Evolutionary conservation across 2,888 invertebrate species (phyloP).

Genomic region (Rhingia rostrata): DNA sequence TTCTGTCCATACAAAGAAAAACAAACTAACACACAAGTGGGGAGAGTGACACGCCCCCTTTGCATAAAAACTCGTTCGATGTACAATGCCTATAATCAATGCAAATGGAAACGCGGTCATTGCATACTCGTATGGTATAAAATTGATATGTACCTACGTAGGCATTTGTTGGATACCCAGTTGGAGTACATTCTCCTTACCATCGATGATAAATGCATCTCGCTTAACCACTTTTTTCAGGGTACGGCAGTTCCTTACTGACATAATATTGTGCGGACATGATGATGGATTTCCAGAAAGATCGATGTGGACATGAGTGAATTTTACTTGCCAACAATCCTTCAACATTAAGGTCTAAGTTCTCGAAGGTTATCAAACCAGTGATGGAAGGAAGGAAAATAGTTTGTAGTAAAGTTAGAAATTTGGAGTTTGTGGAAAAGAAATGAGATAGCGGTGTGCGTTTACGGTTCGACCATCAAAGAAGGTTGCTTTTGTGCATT

Average conservation of each 20-base stretch:
- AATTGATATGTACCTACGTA: background rate
- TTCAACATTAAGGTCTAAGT: too few relatives aligned
- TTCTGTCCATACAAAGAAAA: too few relatives aligned
- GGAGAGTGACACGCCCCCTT: background rate
- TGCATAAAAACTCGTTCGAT: background rate
- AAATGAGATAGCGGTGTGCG: too few relatives aligned
- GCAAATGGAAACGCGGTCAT: background rate
- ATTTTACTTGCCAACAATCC: background rate
- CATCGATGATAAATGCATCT: background rate
- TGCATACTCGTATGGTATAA: background rate
- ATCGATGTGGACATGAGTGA: background rate
- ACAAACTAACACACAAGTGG: too few relatives aligned
- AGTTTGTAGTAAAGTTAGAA: too few relatives aligned
- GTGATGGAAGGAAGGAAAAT: too few relatives aligned
- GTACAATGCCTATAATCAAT: background rate
- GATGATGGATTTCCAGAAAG: constrained; percentile 1
- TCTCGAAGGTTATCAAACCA: too few relatives aligned
- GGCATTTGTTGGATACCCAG: too few relatives aligned
- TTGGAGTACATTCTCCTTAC: background rate
- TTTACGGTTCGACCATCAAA: too few relatives aligned
- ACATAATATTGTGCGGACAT: background rate
- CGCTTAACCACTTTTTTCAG: background rate
- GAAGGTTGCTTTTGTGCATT: too few relatives aligned
- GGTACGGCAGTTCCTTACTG: background rate
- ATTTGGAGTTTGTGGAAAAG: too few relatives aligned